phyloP scores from a whole-genome alignment of 2,888 invertebrate genomes.

The Blomia tropicalis region DNA sequence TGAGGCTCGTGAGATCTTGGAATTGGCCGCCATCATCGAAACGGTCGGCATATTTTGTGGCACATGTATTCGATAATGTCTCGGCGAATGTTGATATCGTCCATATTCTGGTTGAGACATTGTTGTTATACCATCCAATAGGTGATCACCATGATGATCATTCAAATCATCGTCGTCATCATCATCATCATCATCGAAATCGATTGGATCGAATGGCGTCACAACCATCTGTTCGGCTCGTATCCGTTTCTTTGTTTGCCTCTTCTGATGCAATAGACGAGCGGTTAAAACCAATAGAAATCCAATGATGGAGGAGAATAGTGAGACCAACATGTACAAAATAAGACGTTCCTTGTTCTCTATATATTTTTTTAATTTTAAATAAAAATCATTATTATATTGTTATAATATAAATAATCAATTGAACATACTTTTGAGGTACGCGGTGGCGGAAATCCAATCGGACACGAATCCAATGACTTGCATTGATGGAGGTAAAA shows the following conservation, averaged over 20 bases:
- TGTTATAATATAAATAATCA: background rate
- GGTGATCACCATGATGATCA: background rate
- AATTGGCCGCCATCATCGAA: background rate
- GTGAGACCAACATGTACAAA: constrained; percentile 47
- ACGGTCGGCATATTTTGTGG: background rate
- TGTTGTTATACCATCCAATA: background rate
- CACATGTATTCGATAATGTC: background rate
- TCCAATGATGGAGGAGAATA: constrained; percentile 26
- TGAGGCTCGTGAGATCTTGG: background rate
- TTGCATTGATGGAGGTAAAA: constrained; percentile 21
- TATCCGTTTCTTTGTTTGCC: constrained; percentile 2
- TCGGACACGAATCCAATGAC: constrained; percentile 50
- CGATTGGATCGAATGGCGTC: background rate
- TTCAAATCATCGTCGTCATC: background rate
- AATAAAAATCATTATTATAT: background rate
- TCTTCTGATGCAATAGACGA: constrained; percentile 26
- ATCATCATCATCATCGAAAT: constrained; percentile 7
- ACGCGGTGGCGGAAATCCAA: constrained; percentile 52
- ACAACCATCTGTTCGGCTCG: constrained; percentile 10
- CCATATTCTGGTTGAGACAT: no score
- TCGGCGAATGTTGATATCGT: background rate
- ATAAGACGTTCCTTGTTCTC: constrained; percentile 63
- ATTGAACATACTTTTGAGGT: constrained; percentile 52
- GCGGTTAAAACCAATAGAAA: constrained; percentile 27
- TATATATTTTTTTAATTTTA: no score